Evolutionary conservation across 2,113 vertebrate genomes (phyloP).

Genomic region (Atractosteus spatula): DNA sequence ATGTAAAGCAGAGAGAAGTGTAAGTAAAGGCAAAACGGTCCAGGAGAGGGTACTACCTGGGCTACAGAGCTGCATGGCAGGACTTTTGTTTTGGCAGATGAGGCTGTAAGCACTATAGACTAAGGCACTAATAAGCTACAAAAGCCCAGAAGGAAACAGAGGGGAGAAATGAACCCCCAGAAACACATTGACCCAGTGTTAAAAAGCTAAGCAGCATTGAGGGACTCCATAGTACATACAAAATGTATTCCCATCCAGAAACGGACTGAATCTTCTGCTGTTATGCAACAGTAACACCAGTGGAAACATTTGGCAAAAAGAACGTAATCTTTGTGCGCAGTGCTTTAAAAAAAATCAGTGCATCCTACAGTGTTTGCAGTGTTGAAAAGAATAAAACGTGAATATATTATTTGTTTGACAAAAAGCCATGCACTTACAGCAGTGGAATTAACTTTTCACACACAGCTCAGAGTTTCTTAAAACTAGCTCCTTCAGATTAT

Average conservation of each 20-base stretch:
- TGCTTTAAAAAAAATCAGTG: constrained; percentile 45
- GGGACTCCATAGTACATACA: constrained; percentile 12
- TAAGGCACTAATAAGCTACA: constrained; percentile 73
- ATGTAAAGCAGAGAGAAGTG: too few relatives aligned
- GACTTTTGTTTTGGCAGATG: constrained; percentile 48
- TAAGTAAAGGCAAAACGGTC: constrained; percentile 27
- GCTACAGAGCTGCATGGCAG: constrained; percentile 36
- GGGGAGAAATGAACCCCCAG: constrained; percentile 31
- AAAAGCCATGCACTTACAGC: constrained; percentile 34
- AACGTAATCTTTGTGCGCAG: constrained; percentile 39
- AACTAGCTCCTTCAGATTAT: background rate
- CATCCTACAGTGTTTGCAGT: constrained; percentile 30
- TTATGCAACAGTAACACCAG: constrained; percentile 3
- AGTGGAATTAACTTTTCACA: constrained; percentile 27
- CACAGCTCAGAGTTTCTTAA: background rate
- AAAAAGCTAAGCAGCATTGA: constrained; percentile 27
- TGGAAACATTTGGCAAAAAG: background rate
- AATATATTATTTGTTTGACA: constrained; percentile 2
- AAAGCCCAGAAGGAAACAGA: constrained; percentile 48
- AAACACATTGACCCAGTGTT: constrained; percentile 25
- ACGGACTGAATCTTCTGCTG: constrained; percentile 5
- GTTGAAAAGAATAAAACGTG: constrained; percentile 20
- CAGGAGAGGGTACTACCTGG: constrained; percentile 11
- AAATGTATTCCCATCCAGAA: constrained; percentile 13
- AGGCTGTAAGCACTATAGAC: constrained; percentile 55